phyloP scores from a whole-genome alignment of 2,888 invertebrate genomes.

The Xanthorhoe designata region DNA sequence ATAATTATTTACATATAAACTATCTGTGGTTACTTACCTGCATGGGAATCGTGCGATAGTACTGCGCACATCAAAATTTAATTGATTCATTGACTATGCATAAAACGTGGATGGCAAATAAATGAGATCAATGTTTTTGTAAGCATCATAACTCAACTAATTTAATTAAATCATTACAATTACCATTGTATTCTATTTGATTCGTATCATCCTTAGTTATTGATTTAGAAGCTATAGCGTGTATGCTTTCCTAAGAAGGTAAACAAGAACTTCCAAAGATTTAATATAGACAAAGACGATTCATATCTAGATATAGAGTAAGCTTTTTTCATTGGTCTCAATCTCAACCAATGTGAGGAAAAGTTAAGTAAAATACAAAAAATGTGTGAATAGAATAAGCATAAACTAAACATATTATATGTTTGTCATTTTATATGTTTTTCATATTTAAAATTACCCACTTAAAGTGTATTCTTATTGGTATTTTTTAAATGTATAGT shows the following conservation, averaged over 20 bases:
- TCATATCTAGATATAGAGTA: too few species aligned
- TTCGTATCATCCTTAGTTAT: neutral
- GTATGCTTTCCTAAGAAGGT: too few species aligned
- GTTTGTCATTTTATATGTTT: too few species aligned
- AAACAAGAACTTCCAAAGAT: too few species aligned
- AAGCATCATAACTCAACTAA: slow-evolving; percentile 23
- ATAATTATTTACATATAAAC: slow-evolving; percentile 47
- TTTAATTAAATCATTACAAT: neutral
- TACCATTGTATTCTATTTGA: neutral
- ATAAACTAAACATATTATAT: too few species aligned
- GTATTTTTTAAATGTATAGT: neutral
- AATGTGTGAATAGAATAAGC: too few species aligned
- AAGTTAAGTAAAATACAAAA: too few species aligned
- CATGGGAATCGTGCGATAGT: slow-evolving; percentile 38
- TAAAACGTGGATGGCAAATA: slow-evolving; percentile 36
- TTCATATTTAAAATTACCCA: too few species aligned
- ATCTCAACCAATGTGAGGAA: too few species aligned
- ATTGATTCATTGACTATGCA: slow-evolving; percentile 44
- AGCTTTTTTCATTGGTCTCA: too few species aligned
- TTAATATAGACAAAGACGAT: too few species aligned
- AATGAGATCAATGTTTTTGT: slow-evolving; percentile 34
- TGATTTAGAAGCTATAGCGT: neutral
- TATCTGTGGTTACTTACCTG: slow-evolving; percentile 44
- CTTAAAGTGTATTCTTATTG: too few species aligned
- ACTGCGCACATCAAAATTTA: slow-evolving; percentile 51